phyloP scores from a whole-genome alignment of 2,113 vertebrate genomes.

The Varanus salvator region DNA sequence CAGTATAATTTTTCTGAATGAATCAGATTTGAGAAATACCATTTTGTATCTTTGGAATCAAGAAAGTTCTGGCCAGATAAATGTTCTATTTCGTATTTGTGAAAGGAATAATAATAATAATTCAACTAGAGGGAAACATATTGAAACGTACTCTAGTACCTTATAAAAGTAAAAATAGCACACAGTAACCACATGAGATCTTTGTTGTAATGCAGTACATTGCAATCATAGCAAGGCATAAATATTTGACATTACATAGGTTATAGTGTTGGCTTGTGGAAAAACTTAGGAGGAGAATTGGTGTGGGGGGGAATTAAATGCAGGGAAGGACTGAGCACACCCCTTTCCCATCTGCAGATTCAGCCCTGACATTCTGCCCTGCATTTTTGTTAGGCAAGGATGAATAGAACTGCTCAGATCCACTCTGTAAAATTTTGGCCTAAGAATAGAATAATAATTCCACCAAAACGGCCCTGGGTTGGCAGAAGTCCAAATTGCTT shows the following conservation, averaged over 20 bases:
- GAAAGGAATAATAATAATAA: conserved; percentile 32
- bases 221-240: not conserved
- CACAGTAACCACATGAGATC: not conserved
- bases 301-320: not conserved
- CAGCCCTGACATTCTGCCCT: not conserved
- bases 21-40: conserved; percentile 54
- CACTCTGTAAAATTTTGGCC: not conserved
- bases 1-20: conserved; percentile 67
- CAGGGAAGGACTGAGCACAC: not conserved
- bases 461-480: not conserved
- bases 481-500: not conserved
- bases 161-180: conserved; percentile 10
- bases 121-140: conserved; percentile 28
- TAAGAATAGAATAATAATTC: not conserved
- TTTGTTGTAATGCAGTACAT: not conserved
- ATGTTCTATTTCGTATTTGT: conserved; percentile 30
- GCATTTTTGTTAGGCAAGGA: not conserved
- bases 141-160: conserved; percentile 9
- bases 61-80: conserved; percentile 32
- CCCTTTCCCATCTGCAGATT: not conserved
- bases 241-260: not conserved
- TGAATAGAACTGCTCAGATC: not conserved
- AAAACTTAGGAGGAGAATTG: not conserved
- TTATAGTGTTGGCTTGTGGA: not conserved
- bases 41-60: not conserved